A percentile compares a stretch with the other conserved stretches of the same genome.
These are phyloP conservation scores for Edolisoma coerulescens DNA, from an alignment of 2,113 vertebrate genomes.

Conservation along the genomic window DNA sequence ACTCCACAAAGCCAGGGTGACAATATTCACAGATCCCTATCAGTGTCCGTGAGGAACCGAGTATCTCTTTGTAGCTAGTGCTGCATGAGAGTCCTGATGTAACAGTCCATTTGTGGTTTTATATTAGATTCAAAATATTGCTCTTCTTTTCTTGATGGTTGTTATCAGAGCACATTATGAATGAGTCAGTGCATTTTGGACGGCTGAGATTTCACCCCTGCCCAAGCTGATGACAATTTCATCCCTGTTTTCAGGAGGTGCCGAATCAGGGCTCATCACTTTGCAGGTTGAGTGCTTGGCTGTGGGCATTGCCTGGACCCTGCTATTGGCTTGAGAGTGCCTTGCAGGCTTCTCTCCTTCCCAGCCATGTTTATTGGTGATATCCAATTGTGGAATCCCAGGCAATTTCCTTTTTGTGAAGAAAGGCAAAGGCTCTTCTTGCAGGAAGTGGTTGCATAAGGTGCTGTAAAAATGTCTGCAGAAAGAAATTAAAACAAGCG, in stretches of 20 bases:
- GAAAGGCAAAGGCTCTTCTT: background rate
- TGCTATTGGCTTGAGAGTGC: background rate
- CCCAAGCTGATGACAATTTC: background rate
- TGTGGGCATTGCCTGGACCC: background rate
- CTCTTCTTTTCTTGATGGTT: background rate
- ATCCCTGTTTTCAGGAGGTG: background rate
- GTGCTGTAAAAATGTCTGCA: background rate
- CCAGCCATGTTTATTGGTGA: background rate
- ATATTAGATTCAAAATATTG: background rate
- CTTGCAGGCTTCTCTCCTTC: background rate
- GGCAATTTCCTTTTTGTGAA: background rate
- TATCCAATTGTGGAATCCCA: background rate
- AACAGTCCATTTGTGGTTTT: background rate
- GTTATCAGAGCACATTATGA: background rate
- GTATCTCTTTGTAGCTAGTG: background rate
- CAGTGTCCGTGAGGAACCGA: background rate
- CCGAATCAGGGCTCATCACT: background rate
- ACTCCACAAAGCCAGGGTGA: background rate
- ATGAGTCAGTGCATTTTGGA: background rate
- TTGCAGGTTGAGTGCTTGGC: background rate
- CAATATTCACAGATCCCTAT: fast-evolving
- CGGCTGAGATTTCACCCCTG: background rate
- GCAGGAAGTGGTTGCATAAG: background rate
- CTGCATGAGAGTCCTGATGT: background rate
- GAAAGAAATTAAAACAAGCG: background rate